phyloP scores from a whole-genome alignment of 2,113 vertebrate species.

The Heptranchias perlo region DNA sequence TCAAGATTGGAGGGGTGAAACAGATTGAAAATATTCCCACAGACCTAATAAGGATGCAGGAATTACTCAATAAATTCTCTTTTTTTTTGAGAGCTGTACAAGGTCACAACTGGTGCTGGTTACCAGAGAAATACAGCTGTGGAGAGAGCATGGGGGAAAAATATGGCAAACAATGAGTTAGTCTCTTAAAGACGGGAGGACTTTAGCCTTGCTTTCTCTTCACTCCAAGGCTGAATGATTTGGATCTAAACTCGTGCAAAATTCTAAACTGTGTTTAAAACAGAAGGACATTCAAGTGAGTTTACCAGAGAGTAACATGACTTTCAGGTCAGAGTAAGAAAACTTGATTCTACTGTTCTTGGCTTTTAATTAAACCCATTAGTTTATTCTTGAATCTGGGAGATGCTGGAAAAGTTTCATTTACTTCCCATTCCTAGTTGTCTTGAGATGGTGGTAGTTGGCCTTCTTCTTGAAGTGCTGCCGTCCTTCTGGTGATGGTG shows the following conservation, averaged over 20 bases:
- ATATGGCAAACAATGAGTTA: not conserved
- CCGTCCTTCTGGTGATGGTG: not conserved
- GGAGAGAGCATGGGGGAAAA: not conserved
- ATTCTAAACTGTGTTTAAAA: not conserved
- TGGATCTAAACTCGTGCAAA: not conserved
- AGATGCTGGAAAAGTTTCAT: not conserved
- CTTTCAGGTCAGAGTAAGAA: not conserved
- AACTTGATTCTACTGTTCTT: not conserved
- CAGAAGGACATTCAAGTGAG: not conserved
- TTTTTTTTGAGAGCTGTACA: not conserved
- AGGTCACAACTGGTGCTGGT: not conserved
- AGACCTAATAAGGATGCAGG: not conserved
- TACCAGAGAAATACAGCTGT: not conserved
- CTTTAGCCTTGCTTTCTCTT: not conserved
- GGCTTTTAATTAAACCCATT: not conserved
- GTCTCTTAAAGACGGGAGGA: not conserved
- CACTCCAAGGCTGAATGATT: not conserved
- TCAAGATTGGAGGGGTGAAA: not conserved
- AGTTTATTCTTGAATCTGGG: not conserved
- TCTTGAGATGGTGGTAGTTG: not conserved
- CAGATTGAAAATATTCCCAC: not conserved
- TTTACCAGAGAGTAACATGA: not conserved
- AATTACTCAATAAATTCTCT: not conserved
- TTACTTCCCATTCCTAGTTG: not conserved
- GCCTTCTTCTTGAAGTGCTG: not conserved